phyloP scores from a whole-genome alignment of 1,140 invertebrate genomes.

The Listronotus bonariensis region DNA sequence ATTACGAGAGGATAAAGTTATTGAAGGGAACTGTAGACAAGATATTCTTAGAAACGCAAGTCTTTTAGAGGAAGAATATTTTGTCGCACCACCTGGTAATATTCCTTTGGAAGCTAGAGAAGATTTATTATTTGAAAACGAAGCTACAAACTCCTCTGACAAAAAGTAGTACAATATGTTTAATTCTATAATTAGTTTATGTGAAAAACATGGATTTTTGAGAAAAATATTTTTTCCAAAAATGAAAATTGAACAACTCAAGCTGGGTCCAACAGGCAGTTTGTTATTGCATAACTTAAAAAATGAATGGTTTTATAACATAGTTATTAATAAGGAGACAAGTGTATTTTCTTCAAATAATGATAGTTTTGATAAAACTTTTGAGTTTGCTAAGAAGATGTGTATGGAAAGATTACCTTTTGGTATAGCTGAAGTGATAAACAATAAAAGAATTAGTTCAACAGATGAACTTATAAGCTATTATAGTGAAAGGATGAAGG shows the following conservation, averaged over 20 bases:
- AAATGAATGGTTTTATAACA: constrained; percentile 62
- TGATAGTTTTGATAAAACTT: constrained; percentile 47
- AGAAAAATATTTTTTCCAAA: constrained; percentile 49
- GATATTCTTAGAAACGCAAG: constrained; percentile 75
- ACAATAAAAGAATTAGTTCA: constrained; percentile 13
- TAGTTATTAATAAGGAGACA: constrained; percentile 59
- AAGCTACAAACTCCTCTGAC: constrained; percentile 37
- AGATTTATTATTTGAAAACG: constrained; percentile 57
- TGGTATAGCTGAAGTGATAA: constrained; percentile 57
- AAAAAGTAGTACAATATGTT: constrained; percentile 41
- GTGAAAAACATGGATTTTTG: constrained; percentile 54
- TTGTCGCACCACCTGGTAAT: constrained; percentile 84
- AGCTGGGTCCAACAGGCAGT: constrained; percentile 60
- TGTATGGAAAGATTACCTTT: constrained; percentile 57
- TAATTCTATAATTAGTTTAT: constrained; percentile 55
- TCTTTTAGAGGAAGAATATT: constrained; percentile 83
- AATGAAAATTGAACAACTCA: constrained; percentile 50
- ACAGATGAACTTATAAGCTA: constrained; percentile 28
- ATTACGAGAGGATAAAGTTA: constrained; percentile 73
- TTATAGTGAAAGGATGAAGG: constrained; percentile 35
- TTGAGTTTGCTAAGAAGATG: constrained; percentile 51
- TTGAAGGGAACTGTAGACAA: constrained; percentile 66
- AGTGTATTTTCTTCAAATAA: constrained; percentile 58
- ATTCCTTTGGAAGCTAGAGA: constrained; percentile 64
- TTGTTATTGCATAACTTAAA: constrained; percentile 62